A percentile compares a stretch with the other conserved stretches of the same genome.
phyloP scores from a whole-genome alignment of 1,140 invertebrate species.

The Pogonus chalceus region DNA sequence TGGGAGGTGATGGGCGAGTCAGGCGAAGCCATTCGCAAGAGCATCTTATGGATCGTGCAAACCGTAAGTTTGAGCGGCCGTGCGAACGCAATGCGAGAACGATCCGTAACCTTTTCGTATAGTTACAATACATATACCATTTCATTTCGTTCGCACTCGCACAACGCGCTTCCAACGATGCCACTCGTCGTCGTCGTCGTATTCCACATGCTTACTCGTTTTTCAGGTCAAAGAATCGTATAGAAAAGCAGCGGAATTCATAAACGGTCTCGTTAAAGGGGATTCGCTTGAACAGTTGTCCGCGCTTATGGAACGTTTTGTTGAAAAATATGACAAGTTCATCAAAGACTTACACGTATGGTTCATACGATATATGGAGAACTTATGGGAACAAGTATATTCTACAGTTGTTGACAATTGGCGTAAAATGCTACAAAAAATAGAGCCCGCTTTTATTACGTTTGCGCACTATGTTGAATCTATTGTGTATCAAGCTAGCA shows the following conservation, averaged over 20 bases:
- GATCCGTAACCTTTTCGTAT: neutral
- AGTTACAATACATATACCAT: neutral
- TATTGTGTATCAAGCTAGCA: slow-evolving; percentile 58
- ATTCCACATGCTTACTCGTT: slow-evolving; percentile 7
- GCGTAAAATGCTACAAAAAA: slow-evolving; percentile 53
- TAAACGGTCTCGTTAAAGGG: slow-evolving; percentile 56
- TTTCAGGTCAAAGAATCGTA: slow-evolving; percentile 53
- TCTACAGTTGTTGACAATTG: slow-evolving; percentile 52
- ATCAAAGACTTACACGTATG: slow-evolving; percentile 66
- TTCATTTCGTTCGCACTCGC: neutral
- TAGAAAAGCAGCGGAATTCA: slow-evolving; percentile 53
- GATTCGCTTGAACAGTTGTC: slow-evolving; percentile 60
- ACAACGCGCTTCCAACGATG: too few species aligned
- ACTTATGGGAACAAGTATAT: slow-evolving; percentile 55
- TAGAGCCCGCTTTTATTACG: slow-evolving; percentile 67
- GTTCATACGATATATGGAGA: slow-evolving; percentile 63
- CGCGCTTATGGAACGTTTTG: slow-evolving; percentile 50
- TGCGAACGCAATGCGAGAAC: too few species aligned
- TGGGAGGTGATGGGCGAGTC: slow-evolving; percentile 77
- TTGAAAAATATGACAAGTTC: slow-evolving; percentile 67
- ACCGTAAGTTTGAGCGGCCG: slow-evolving; percentile 32
- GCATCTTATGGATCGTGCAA: slow-evolving; percentile 62
- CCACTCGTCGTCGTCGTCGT: neutral
- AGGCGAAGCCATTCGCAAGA: slow-evolving; percentile 61
- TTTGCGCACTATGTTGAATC: slow-evolving; percentile 64